phyloP scores from a whole-genome alignment of 2,888 invertebrate species.

The Anaspis maculata region DNA sequence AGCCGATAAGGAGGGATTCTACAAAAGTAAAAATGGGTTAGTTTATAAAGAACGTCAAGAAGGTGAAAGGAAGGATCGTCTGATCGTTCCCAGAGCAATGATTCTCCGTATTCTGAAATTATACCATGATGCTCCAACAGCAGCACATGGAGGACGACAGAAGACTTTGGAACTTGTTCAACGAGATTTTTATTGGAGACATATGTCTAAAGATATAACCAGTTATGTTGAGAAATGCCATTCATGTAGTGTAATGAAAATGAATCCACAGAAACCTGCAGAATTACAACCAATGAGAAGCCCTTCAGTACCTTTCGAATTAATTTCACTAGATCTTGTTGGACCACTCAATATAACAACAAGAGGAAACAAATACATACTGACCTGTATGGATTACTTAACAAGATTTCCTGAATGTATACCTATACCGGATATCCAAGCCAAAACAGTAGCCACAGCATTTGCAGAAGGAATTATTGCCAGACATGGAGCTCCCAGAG shows the following conservation, averaged over 20 bases:
- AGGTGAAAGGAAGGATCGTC: too few species aligned
- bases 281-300: conserved; percentile 18
- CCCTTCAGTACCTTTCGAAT: conserved; percentile 17
- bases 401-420: conserved; percentile 25
- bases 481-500: too few species aligned
- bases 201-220: conserved; percentile 18
- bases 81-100: too few species aligned
- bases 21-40: too few species aligned
- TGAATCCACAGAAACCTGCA: conserved; percentile 15
- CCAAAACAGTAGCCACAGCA: conserved; percentile 20
- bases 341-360: conserved; percentile 21
- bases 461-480: conserved; percentile 25
- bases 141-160: too few species aligned
- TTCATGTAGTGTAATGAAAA: conserved; percentile 23
- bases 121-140: conserved; percentile 13
- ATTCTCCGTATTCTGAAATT: neutral
- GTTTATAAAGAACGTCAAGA: too few species aligned
- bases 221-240: conserved; percentile 19
- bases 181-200: conserved; percentile 21
- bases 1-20: too few species aligned
- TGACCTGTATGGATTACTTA: too few species aligned
- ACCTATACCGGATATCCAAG: conserved; percentile 22
- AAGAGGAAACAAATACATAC: conserved; percentile 23
- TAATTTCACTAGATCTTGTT: conserved; percentile 23
- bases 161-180: conserved; percentile 20